Evolutionary conservation across 1,140 invertebrate genomes (phyloP), one percentile per base, ranked within the genome.

Genomic region (Cataglyphis hispanica): DNA sequence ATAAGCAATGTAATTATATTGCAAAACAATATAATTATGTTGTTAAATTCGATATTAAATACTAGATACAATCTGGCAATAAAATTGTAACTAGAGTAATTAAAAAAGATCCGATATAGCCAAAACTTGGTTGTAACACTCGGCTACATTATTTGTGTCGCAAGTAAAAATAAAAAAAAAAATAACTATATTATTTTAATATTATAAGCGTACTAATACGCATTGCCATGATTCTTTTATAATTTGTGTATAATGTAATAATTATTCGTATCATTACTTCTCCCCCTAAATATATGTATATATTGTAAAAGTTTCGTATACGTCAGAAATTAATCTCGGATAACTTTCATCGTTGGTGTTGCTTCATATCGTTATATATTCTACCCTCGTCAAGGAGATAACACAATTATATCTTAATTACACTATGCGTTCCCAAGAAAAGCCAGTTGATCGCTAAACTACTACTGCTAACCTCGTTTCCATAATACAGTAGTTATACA

Each of bases 331-430:
- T 83, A 83, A 83, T 83, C 53, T 46, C 53, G 53, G 78, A 83
- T 83, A 83, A 83, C 66, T 83, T 83, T 83, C 67, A 37, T 46
- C 67, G 53, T 83, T 58, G 66, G 25, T 53, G 78, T 72, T 74
- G 67, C 78, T 74, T 83, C 53, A 50, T 37, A 46, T 67, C n/a
- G 56, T 74, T 83, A 60, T 72, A 81, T 53, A 60, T 56, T 83
- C 37, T 37, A 19, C 67, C 25, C 53, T 72, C 53, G 78, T 69
- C 77, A 70, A 70, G 77, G 19, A 50, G 46, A 22, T 83, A 83
- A 83, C 78, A 60, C 67, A 77, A 84, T 75, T 75, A 84, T 84
- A 84, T 78, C 81, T 84, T 84, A 84, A 84, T 84, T 84, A 77
- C 81, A 77, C 70, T 50, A 63, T 31, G 46, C 72, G 72, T 77